Percentiles rank a stretch among this genome's conserved stretches.
phyloP scores from a whole-genome alignment of 2,113 vertebrate species.

The Ictidomys tridecemlineatus region DNA sequence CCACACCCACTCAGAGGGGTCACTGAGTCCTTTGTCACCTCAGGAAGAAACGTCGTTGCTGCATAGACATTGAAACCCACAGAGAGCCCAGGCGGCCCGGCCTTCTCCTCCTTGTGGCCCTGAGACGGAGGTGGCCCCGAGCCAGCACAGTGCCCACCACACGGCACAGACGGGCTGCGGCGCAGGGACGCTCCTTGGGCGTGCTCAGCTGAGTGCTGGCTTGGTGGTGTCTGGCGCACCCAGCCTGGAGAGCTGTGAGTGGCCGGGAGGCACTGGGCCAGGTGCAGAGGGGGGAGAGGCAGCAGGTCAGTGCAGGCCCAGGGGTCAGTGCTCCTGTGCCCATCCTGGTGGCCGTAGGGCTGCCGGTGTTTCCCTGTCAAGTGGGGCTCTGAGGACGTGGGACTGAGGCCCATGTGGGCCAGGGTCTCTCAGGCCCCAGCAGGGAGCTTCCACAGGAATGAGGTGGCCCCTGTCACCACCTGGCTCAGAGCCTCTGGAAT shows the following conservation, averaged over 20 bases:
- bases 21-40: neutral
- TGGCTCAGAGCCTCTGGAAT: neutral
- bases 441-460: neutral
- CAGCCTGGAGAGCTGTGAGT: no score
- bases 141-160: neutral
- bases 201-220: neutral
- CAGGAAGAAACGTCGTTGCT: no score
- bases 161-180: neutral
- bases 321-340: neutral
- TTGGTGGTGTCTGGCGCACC: neutral
- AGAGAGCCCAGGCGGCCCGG: neutral
- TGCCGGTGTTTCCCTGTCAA: neutral
- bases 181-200: rapidly evolving
- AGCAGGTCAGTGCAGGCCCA: neutral
- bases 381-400: neutral
- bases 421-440: neutral
- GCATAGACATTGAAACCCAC: rapidly evolving
- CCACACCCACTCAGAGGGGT: no score
- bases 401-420: neutral
- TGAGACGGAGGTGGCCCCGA: no score
- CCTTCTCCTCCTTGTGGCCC: neutral
- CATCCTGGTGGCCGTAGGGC: rapidly evolving
- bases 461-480: neutral
- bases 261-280: neutral
- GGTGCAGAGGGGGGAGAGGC: neutral